Evolutionary conservation across 2,797 vertebrate genomes (phyloP).

Genomic region (Rhabdomys pumilio): DNA sequence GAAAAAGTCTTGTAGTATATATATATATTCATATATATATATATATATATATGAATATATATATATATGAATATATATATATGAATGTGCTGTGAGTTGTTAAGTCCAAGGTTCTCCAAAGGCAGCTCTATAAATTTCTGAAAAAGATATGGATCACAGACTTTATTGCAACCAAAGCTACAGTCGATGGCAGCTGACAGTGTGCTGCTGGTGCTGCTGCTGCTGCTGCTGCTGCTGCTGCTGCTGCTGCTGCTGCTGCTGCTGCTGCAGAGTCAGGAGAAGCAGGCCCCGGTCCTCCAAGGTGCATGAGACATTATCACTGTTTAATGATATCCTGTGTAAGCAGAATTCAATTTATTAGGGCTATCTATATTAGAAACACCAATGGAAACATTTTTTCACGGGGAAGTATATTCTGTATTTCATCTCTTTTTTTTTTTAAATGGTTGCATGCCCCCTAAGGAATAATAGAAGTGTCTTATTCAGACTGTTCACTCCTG

Average conservation of each 20-base stretch:
- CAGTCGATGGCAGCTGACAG: background rate
- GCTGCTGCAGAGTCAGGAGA: background rate
- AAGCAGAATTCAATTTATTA: background rate
- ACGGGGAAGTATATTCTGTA: slow-evolving; percentile 57
- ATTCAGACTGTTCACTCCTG: slow-evolving; percentile 42
- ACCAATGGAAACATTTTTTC: background rate
- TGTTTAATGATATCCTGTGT: background rate
- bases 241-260: background rate
- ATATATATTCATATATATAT: too few species aligned
- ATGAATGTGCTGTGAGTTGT: slow-evolving; percentile 4
- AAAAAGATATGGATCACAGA: background rate
- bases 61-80: background rate
- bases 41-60: background rate
- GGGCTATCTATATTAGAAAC: slow-evolving; percentile 35
- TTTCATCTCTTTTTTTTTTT: slow-evolving; percentile 51
- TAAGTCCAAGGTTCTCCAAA: slow-evolving; percentile 35
- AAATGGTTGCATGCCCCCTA: slow-evolving; percentile 1
- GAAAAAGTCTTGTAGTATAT: slow-evolving; percentile 7
- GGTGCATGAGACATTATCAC: background rate
- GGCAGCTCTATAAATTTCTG: background rate
- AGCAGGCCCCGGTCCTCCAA: background rate
- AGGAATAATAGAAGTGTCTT: slow-evolving; percentile 54
- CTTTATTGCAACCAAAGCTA: background rate
- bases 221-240: background rate
- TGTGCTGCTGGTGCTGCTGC: background rate